A percentile compares a stretch with the other conserved stretches of the same genome.
Evolutionary conservation across 2,113 vertebrate genomes (phyloP).

Genomic region (Promerops cafer): DNA sequence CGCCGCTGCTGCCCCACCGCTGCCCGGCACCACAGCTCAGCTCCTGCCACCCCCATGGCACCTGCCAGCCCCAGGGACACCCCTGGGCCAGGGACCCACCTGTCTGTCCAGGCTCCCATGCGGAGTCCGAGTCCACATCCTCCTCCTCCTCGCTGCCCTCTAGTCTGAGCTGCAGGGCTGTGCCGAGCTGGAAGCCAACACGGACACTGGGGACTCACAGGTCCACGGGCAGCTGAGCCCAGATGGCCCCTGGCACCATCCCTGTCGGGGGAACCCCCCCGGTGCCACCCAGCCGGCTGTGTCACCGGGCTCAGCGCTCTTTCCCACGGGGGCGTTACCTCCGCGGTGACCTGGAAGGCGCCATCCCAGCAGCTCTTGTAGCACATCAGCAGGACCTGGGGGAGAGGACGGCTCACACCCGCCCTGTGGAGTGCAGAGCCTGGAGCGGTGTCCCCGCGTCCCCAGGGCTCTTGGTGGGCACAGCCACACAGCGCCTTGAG

Average conservation of each 20-base stretch:
- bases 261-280: rapidly evolving
- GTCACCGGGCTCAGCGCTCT: background rate
- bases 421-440: rapidly evolving
- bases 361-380: conserved; percentile 23
- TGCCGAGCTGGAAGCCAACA: background rate
- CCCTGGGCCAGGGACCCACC: background rate
- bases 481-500: rapidly evolving
- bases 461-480: background rate
- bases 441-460: rapidly evolving
- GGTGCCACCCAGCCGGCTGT: background rate
- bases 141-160: background rate
- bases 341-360: background rate
- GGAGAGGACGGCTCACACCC: rapidly evolving
- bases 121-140: rapidly evolving
- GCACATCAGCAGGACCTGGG: conserved; percentile 29
- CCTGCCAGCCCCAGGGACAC: background rate
- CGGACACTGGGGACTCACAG: background rate
- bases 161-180: background rate
- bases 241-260: rapidly evolving
- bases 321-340: background rate
- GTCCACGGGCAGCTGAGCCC: rapidly evolving
- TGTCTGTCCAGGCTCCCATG: background rate
- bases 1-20: background rate
- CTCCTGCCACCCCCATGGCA: rapidly evolving
- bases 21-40: conserved; percentile 3